Conservation (phyloP, 2,797 vertebrate species). For the Coregonus suidteri region DNA sequence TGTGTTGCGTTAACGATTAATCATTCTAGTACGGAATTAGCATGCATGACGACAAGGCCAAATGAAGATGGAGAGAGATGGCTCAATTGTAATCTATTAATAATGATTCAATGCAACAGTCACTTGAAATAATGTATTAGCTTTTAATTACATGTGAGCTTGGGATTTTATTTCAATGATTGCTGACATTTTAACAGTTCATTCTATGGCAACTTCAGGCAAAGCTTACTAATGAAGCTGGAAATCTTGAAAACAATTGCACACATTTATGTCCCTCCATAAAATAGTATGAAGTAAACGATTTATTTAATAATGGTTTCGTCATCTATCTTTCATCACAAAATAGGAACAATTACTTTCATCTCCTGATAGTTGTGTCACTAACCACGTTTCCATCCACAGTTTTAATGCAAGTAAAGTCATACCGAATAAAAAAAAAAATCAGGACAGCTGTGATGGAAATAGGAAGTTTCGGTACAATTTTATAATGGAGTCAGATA, state of each 20-base stretch:
- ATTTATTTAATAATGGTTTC: neutral
- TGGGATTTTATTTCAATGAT: neutral
- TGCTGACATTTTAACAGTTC: neutral
- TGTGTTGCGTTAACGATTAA: neutral
- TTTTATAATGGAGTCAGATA: too few relatives aligned
- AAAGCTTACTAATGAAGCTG: neutral
- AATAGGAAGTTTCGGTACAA: too few relatives aligned
- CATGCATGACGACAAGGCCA: neutral
- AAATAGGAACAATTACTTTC: too few relatives aligned
- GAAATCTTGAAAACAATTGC: neutral
- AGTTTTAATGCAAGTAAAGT: too few relatives aligned
- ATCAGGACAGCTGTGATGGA: too few relatives aligned
- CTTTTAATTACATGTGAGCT: neutral
- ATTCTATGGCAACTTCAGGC: neutral
- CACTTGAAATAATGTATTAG: neutral
- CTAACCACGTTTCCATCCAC: too few relatives aligned
- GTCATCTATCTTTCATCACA: neutral
- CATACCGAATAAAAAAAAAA: too few relatives aligned
- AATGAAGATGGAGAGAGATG: neutral
- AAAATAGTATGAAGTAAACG: neutral
- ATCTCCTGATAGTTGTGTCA: too few relatives aligned
- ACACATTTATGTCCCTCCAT: too few relatives aligned
- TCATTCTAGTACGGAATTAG: neutral
- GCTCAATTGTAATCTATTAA: constrained; percentile 21
- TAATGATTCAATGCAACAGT: neutral